phyloP scores from a whole-genome alignment of 2,888 invertebrate genomes.

The Cephus runcator region DNA sequence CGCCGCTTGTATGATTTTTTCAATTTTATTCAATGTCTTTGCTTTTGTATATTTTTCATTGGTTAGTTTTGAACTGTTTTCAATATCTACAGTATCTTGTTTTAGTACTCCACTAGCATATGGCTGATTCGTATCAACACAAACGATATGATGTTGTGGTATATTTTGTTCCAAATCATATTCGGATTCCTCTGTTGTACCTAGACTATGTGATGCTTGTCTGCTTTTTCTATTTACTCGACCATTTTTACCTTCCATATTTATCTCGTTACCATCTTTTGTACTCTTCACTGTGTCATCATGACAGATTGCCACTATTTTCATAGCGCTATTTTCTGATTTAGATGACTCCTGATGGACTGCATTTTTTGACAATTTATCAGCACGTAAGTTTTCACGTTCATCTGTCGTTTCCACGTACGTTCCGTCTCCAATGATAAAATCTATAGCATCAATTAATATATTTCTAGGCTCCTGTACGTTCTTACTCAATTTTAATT shows the following conservation, averaged over 20 bases:
- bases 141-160: slow-evolving; percentile 17
- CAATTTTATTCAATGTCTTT: not conserved
- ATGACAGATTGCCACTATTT: not conserved
- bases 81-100: not conserved
- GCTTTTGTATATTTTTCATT: not conserved
- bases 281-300: not conserved
- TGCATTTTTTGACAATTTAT: too few species aligned
- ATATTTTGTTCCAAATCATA: slow-evolving; percentile 13
- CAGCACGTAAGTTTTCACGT: not conserved
- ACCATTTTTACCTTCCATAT: not conserved
- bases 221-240: not conserved
- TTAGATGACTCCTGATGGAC: not conserved
- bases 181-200: not conserved
- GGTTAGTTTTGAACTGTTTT: not conserved
- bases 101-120: not conserved
- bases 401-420: not conserved
- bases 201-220: too few species aligned
- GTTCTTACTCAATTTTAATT: not conserved
- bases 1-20: not conserved
- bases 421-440: not conserved
- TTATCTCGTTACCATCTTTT: not conserved
- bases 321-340: not conserved
- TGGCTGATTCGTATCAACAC: slow-evolving; percentile 3
- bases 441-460: not conserved
- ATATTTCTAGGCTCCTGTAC: not conserved